Base-by-base conservation (phyloP, 1,140 invertebrate species). In the Ostrea denselamellosa region DNA sequence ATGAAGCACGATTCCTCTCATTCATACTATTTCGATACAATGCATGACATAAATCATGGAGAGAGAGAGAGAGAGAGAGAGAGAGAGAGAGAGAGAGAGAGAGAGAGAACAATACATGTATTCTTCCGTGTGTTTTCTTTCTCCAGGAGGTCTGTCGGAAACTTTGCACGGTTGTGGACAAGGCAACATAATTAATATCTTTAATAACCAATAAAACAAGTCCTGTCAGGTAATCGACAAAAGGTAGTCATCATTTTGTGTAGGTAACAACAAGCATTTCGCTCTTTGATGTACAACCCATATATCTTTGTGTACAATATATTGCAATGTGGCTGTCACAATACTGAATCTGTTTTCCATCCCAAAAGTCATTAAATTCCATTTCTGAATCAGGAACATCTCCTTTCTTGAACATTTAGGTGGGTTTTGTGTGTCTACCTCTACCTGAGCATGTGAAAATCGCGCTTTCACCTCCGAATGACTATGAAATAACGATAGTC, bases 131-230 rank as follows among this genome's bases (percentile, higher is more conserved):
- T 77, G 68, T 77, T 77, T 77, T 34, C 28, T 77, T 28, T 77
- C 68, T 77, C 12, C 68, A 28, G 68, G 68, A 77, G 68, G 68
- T 77, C 68, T 77, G 68, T 14, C 25, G 9, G 28, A 77, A 25
- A 77, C 10, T 77, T 77, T 77, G 28, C 68, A 34, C 68, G 22
- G 28, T 77, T 77, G 22, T 77, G 68, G 68, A 77, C 68, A 77
- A 25, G 10, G 28, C 25, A 77, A 77, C 28, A 77, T 77, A 77
- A 77, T 77, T 77, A 77, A 77, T 77, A 77, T 77, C 68, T 25
- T 77, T 77, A 77, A 77, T 77, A 77, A 77, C 68, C 28, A 34
- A 77, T 77, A 77, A 77, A 77, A 77, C 68, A 77, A 77, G 68
- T 25, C 8, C 10, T 34, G 68, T 77, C 68, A 34, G 22, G 28